Conservation (phyloP, 2,888 invertebrate species). For the Drosophila limbata region DNA sequence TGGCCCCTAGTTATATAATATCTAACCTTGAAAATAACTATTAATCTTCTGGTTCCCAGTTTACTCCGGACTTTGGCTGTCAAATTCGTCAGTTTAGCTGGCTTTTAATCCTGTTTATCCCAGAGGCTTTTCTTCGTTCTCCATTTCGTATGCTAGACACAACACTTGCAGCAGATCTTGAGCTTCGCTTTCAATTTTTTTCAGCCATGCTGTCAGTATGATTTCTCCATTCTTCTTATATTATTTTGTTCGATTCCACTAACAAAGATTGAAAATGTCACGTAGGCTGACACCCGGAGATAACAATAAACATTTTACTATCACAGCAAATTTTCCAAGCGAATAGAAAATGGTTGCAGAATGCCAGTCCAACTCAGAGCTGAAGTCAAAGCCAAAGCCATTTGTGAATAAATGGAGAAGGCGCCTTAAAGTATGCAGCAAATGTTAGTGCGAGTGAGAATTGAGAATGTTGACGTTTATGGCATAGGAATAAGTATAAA, state of each 20-base stretch:
- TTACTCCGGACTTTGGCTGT: neutral
- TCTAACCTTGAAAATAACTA: neutral
- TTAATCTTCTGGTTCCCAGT: neutral
- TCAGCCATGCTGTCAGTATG: constrained; percentile 18
- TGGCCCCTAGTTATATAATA: too few relatives aligned
- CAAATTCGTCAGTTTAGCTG: constrained; percentile 4
- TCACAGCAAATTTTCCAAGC: constrained; percentile 45
- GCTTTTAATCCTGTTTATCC: constrained; percentile 1
- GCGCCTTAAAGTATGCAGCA: constrained; percentile 59
- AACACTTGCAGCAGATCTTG: constrained; percentile 6
- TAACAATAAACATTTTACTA: constrained; percentile 59
- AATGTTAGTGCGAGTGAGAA: constrained; percentile 5
- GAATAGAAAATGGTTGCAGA: constrained; percentile 16
- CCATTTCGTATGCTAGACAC: neutral
- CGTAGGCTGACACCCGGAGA: constrained; percentile 57
- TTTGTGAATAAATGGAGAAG: constrained; percentile 45
- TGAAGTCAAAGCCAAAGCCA: constrained; percentile 28
- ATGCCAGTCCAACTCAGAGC: constrained; percentile 4
- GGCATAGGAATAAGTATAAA: constrained; percentile 55
- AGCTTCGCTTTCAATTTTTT: constrained; percentile 19
- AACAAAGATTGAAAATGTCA: constrained; percentile 59
- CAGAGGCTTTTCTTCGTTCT: neutral
- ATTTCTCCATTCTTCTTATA: neutral
- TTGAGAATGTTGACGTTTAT: constrained; percentile 48
- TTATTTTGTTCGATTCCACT: constrained; percentile 19